Evolutionary conservation across 2,113 vertebrate genomes (phyloP).

Genomic region (Alligator sinensis): DNA sequence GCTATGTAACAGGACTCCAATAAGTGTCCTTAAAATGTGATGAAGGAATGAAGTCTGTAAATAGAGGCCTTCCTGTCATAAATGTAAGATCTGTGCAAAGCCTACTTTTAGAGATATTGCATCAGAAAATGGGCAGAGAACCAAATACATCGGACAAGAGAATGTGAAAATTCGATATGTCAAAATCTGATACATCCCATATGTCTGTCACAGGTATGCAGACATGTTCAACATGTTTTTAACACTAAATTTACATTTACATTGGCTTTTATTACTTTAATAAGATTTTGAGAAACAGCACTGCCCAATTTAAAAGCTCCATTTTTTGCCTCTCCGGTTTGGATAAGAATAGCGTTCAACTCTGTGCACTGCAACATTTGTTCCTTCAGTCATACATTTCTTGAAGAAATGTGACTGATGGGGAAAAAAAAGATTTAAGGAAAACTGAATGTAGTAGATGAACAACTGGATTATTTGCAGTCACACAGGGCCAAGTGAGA

Average conservation of each 20-base stretch:
- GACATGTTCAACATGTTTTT: constrained; percentile 53
- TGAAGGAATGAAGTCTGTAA: constrained; percentile 54
- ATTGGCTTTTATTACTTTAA: constrained; percentile 45
- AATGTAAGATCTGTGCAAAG: constrained; percentile 13
- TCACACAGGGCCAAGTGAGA: neutral
- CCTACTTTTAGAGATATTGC: constrained; percentile 45
- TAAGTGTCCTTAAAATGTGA: constrained; percentile 52
- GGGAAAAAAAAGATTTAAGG: neutral
- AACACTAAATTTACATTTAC: constrained; percentile 59
- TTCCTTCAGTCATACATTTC: neutral
- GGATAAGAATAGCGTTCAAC: neutral
- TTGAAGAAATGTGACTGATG: neutral
- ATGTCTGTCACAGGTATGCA: neutral
- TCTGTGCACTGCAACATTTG: neutral
- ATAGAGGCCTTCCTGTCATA: neutral
- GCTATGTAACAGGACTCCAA: constrained; percentile 44
- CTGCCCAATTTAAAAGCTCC: neutral
- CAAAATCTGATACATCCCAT: neutral
- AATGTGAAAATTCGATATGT: constrained; percentile 42
- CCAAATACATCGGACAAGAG: constrained; percentile 63
- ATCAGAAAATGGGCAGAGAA: constrained; percentile 50
- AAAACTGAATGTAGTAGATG: neutral
- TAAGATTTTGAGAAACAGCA: constrained; percentile 34
- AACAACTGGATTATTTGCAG: neutral
- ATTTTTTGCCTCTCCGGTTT: neutral